These are phyloP conservation scores for Drosophila kepulauana DNA, from an alignment of 1,140 invertebrate genomes.

Conservation along the genomic window DNA sequence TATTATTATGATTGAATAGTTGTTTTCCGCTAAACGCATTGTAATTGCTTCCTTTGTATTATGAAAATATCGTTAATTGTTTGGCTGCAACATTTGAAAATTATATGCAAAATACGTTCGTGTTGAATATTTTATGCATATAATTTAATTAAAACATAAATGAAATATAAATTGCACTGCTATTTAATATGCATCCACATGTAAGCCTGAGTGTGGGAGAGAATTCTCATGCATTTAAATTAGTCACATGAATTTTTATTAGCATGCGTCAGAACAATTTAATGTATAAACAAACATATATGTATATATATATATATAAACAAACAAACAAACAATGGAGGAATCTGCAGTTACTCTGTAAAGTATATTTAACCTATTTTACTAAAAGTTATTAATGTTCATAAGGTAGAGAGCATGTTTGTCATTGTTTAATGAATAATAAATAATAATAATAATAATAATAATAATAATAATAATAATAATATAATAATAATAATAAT, in stretches of 20 bases:
- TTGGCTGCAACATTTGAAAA: conserved; percentile 34
- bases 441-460: no score
- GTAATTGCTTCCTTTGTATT: conserved; percentile 32
- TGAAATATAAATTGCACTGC: conserved; percentile 45
- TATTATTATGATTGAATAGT: not conserved
- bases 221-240: conserved; percentile 73
- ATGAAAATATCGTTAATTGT: conserved; percentile 50
- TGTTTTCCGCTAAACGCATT: conserved; percentile 6
- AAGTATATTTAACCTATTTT: not conserved
- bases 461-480: no score
- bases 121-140: conserved; percentile 70
- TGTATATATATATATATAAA: no score
- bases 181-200: conserved; percentile 40
- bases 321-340: no score
- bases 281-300: not conserved
- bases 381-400: no score
- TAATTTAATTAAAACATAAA: conserved; percentile 70
- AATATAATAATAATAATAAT: no score
- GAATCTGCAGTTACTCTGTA: not conserved
- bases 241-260: conserved; percentile 70
- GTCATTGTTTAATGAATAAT: no score
- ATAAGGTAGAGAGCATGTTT: no score
- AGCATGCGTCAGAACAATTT: conserved; percentile 31
- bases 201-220: conserved; percentile 1
- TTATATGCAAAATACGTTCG: conserved; percentile 27